Percentiles rank a stretch among this genome's conserved stretches.
Evolutionary conservation across 64 coral and sea anemone species (phyloP).

Genomic region (Platygyra sinensis): DNA sequence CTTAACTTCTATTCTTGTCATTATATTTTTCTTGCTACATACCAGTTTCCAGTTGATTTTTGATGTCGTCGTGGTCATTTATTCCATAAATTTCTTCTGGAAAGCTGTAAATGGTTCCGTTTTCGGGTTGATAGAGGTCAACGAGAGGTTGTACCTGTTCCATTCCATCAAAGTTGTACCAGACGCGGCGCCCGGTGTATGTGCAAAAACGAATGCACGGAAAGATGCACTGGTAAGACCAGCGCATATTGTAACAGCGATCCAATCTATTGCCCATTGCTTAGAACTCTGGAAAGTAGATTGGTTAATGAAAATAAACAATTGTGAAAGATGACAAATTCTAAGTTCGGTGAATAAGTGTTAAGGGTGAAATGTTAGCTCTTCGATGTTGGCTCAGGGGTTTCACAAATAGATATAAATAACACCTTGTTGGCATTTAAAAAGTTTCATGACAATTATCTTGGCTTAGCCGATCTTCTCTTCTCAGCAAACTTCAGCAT

Average conservation of each 20-base stretch:
- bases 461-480: no score
- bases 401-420: no score
- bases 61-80: conserved; percentile 26
- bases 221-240: conserved; percentile 58
- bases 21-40: not conserved
- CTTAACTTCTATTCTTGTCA: not conserved
- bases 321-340: no score
- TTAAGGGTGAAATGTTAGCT: no score
- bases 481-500: no score
- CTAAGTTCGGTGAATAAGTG: no score
- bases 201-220: conserved; percentile 72
- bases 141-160: conserved; percentile 60
- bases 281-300: not conserved
- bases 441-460: no score
- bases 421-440: no score
- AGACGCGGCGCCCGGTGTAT: conserved; percentile 51
- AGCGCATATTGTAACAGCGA: conserved; percentile 51
- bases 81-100: conserved; percentile 3
- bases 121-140: conserved; percentile 17
- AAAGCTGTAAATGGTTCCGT: conserved; percentile 9
- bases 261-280: conserved; percentile 58
- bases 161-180: conserved; percentile 69
- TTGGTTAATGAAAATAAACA: not conserved
- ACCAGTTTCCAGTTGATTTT: conserved; percentile 11
- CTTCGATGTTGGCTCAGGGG: no score